Percentiles rank a stretch among this genome's conserved stretches.
phyloP scores from a whole-genome alignment of 1,140 invertebrate genomes.

The Pseudomyrmex gracilis region DNA sequence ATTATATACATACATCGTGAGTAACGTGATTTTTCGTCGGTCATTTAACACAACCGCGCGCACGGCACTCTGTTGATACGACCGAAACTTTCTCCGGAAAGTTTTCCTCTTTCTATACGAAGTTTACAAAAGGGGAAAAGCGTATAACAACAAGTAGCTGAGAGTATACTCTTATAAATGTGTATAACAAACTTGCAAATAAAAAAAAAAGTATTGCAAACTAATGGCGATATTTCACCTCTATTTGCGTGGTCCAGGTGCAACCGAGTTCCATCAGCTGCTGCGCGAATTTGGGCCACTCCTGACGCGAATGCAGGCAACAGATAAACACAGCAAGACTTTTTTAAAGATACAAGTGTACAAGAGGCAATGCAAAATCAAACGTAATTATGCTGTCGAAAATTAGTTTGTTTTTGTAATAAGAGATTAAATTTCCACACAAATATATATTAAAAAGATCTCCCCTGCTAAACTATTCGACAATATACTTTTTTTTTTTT shows the following conservation, averaged over 20 bases:
- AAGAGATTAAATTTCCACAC: too few relatives aligned
- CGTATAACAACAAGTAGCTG: neutral
- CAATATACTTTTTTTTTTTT: too few relatives aligned
- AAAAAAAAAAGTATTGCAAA: slow-evolving; percentile 46
- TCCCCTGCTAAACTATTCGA: too few relatives aligned
- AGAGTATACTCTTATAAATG: neutral
- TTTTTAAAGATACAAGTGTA: slow-evolving; percentile 55
- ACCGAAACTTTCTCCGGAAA: slow-evolving; percentile 9
- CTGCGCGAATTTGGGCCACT: slow-evolving; percentile 93
- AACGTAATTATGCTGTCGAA: slow-evolving; percentile 13
- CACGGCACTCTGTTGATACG: neutral
- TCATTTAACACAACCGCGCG: slow-evolving; percentile 3
- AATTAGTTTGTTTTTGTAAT: neutral
- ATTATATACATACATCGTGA: neutral
- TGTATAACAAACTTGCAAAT: slow-evolving; percentile 12
- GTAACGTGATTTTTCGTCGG: neutral
- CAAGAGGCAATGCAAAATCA: slow-evolving; percentile 37
- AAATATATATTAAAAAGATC: too few relatives aligned
- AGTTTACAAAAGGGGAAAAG: neutral
- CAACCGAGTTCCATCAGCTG: slow-evolving; percentile 92
- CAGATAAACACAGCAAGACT: slow-evolving; percentile 82
- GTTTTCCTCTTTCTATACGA: neutral
- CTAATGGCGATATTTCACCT: slow-evolving; percentile 86
- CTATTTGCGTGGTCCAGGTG: slow-evolving; percentile 91
- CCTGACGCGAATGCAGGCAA: slow-evolving; percentile 86